Base-by-base conservation (phyloP, 1,140 invertebrate genomes). In the Trichonephila clavipes region DNA sequence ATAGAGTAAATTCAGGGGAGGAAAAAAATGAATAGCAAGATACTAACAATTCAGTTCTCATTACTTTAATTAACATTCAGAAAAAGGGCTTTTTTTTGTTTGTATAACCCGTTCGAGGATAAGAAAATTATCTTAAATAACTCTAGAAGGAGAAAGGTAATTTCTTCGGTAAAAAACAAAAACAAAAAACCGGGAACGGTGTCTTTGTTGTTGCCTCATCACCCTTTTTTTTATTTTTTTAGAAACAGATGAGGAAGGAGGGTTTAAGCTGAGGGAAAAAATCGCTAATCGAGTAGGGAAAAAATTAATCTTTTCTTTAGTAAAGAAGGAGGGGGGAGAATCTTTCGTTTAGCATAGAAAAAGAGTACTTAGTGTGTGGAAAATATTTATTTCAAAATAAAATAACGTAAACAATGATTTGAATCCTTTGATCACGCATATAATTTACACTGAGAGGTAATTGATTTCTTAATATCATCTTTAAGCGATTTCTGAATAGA, bases 121-220 rank as follows among this genome's bases (percentile, higher is more conserved):
- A 90, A 90, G 89, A 83, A 83, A 90, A 90, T 90, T 90, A 90
- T 90, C 89, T 90, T 82, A 90, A 90, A 90, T 90, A 90, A 82
- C 89, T 90, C 24, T 12, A 40, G 61, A 90, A 34, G 51, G 24
- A 69, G 44, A 40, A 72, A 82, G 44, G 66, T 40, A 62, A 62
- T 83, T 90, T 90, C 40, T 28, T 58, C 66, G 28, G 81, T 51
- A 59, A 81, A 90, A 90, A n/a, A n/a, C n/a, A 51, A 72, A 69
- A 61, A 61, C 28, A 88, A 40, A 66, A 51, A 58, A 66, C 12
- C 18, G 5, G 14, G 69, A 77, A 77, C 34, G 24, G 69, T 24
- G 69, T 77, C 69, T 77, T 87, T 61, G 85, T 34, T 62, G 28
- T 61, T 87, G 51, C 59, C 28, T 87, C 59, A 61, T 61, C 14